Conservation (phyloP, 2,113 vertebrate genomes). For the Cephalopterus ornatus region DNA sequence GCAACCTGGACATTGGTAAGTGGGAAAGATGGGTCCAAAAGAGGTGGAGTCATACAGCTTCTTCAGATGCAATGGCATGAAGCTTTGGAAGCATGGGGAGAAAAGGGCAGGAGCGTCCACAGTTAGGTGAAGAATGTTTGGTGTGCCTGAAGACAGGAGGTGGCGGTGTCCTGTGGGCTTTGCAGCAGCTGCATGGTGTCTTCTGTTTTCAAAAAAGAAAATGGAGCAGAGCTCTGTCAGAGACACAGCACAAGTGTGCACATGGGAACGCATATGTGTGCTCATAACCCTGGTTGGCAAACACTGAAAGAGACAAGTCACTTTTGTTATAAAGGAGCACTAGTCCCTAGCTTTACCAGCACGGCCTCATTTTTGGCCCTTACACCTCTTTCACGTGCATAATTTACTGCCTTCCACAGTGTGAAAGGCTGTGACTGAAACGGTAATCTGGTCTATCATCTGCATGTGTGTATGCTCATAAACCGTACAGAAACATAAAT, state of each 20-base stretch:
- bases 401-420: background rate
- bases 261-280: fast-evolving
- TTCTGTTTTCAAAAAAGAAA: background rate
- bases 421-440: background rate
- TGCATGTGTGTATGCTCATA: background rate
- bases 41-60: background rate
- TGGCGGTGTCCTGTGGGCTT: background rate
- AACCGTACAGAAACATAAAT: background rate
- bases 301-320: fast-evolving
- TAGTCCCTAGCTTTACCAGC: background rate
- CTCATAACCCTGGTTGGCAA: background rate
- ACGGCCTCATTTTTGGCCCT: background rate
- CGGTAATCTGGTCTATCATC: background rate
- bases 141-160: background rate
- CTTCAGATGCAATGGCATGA: fast-evolving
- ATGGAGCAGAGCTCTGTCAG: background rate
- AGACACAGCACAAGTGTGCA: background rate
- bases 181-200: background rate
- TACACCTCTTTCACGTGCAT: fast-evolving
- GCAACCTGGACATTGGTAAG: background rate
- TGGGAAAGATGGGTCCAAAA: background rate
- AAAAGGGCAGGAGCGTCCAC: background rate
- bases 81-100: background rate
- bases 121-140: fast-evolving
- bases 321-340: background rate